phyloP scores from a whole-genome alignment of 2,113 vertebrate species.

The Platysternon megacephalum region DNA sequence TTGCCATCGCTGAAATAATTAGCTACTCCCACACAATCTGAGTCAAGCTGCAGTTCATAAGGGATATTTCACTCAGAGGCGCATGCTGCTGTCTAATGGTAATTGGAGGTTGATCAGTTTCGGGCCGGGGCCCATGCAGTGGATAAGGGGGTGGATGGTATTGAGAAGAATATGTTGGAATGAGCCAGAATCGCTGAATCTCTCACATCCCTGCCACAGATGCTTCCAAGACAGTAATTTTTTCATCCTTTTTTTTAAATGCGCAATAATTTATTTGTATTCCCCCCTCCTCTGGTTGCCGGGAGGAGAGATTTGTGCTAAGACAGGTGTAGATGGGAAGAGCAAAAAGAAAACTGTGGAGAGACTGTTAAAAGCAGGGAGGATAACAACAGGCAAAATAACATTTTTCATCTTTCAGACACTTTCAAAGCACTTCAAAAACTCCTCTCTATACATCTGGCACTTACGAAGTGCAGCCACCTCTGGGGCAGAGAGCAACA shows the following conservation, averaged over 20 bases:
- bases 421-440: not conserved
- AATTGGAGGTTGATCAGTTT: not conserved
- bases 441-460: not conserved
- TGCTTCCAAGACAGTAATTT: not conserved
- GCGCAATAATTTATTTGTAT: not conserved
- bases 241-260: not conserved
- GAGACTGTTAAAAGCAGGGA: not conserved
- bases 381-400: not conserved
- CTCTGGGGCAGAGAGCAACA: not conserved
- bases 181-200: not conserved
- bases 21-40: conserved; percentile 53
- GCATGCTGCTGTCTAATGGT: not conserved
- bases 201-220: not conserved
- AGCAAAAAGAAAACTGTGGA: not conserved
- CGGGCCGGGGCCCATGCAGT: not conserved
- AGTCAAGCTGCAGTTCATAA: conserved; percentile 52
- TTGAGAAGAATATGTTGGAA: not conserved
- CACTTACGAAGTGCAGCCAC: not conserved
- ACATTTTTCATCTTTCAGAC: not conserved
- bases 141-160: conserved; percentile 26
- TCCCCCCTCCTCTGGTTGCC: not conserved
- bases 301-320: not conserved
- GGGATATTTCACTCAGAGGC: not conserved
- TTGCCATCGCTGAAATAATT: conserved; percentile 30
- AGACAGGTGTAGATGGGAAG: accelerated